Base-by-base conservation (phyloP, 2,113 vertebrate genomes). In the Varanus komodoensis region DNA sequence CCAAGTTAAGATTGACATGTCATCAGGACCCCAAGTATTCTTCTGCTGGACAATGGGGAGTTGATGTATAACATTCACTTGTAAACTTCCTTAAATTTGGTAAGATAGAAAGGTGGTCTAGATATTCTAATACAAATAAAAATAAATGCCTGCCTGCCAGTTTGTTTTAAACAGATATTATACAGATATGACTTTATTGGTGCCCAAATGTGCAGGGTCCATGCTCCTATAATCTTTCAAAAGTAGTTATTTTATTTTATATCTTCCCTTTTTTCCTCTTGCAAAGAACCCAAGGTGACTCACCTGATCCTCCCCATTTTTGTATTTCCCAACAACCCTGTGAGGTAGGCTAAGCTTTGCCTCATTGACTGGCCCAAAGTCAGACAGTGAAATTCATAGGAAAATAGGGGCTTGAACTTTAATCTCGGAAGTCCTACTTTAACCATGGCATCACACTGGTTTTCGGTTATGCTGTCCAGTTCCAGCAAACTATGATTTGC, bases 401-500 rank as follows among this genome's bases (percentile, higher is more conserved):
- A 3, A 15, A 61, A 15, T 64, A 19, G 61, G 61, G 61, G 5
- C 61, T 11, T 3, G 17, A 64, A 5, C 38, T 44, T 44, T 44
- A 44, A 44, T 44, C 38, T 64, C 61, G 15, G 7, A 3, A 64
- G 61, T 64, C 61, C 61, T 4, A 64, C 61, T 64, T 64, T 64
- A 64, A 64, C 61, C 61, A 64, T 14, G 12, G 21, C 61, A 64
- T 19, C 17, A 19, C 61, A 64, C 61, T 64, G 61, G 61, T 11
- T 64, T 15, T 61, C 61, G 17, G 61, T 71, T 6, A 15, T 54
- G 71, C 34, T 0, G 0, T 44, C 61, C 23, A 34, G 27, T 1
- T 64, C 3, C 0, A 4, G 69, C 61, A 87, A 68, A 48, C 57
- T 87, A 68, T 0, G 1, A 2, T 17, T 11, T 0, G 3, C 25